These are phyloP conservation scores for Vultur gryphus DNA, from an alignment of 2,797 vertebrate species.

Conservation along the genomic window DNA sequence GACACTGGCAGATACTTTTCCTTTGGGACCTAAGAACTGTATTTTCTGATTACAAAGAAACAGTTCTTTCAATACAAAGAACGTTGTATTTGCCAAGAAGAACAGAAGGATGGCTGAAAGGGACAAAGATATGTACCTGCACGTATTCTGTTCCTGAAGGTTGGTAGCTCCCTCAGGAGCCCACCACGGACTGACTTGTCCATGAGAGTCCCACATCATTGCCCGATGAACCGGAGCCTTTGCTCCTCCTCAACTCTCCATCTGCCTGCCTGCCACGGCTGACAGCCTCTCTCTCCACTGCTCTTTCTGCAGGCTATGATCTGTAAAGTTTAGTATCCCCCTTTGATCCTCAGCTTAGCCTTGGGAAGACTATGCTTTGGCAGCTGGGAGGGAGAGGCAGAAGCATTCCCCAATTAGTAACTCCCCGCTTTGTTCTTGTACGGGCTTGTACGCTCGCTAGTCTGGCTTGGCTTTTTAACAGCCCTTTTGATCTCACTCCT, in stretches of 20 bases:
- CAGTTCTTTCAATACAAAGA: background rate
- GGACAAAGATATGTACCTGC: background rate
- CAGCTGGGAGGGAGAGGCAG: background rate
- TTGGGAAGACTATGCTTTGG: background rate
- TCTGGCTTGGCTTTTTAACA: background rate
- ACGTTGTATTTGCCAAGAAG: background rate
- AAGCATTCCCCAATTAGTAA: background rate
- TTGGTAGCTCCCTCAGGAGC: background rate
- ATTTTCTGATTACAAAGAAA: background rate
- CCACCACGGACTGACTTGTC: background rate
- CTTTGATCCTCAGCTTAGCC: background rate
- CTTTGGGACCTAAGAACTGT: background rate
- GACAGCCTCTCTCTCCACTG: background rate
- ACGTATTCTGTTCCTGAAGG: background rate
- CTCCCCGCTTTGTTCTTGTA: background rate
- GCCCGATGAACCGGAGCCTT: background rate
- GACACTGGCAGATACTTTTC: background rate
- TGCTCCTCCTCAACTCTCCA: background rate
- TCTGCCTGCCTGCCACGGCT: background rate
- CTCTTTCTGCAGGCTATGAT: background rate
- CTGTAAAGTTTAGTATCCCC: background rate
- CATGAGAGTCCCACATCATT: background rate
- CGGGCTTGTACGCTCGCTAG: accelerated
- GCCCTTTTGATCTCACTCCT: background rate
- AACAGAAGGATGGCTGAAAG: background rate